phyloP scores from a whole-genome alignment of 2,113 vertebrate species.

The Plotosus lineatus region DNA sequence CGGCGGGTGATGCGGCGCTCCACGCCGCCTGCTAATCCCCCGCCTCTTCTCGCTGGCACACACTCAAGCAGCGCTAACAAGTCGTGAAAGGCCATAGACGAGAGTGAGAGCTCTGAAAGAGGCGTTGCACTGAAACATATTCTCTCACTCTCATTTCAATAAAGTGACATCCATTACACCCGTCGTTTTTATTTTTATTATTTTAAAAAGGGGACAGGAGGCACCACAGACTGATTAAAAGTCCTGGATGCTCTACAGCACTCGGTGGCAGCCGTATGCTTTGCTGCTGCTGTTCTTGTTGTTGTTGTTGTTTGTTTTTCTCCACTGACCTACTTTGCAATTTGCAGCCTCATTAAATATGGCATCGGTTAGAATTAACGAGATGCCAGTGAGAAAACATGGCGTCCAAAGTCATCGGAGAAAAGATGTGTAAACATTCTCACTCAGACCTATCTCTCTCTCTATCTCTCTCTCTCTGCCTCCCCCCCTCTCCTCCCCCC shows the following conservation, averaged over 20 bases:
- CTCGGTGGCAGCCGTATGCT: constrained; percentile 5
- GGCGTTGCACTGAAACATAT: neutral
- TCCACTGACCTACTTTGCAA: constrained; percentile 53
- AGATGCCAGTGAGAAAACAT: constrained; percentile 44
- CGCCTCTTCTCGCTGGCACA: constrained; percentile 30
- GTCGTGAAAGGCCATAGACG: constrained; percentile 31
- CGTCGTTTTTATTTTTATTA: neutral
- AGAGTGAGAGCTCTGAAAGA: constrained; percentile 34
- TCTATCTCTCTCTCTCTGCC: neutral
- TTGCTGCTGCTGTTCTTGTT: constrained; percentile 36
- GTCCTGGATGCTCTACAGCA: neutral
- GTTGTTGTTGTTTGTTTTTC: constrained; percentile 41
- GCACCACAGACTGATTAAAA: constrained; percentile 13
- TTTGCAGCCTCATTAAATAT: constrained; percentile 53
- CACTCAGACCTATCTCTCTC: neutral
- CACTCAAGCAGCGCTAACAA: constrained; percentile 25
- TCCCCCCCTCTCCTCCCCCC: constrained; percentile 14
- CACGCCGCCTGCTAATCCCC: constrained; percentile 24
- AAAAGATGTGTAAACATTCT: constrained; percentile 35
- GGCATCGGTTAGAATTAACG: constrained; percentile 45
- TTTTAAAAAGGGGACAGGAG: neutral
- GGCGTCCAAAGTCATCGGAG: constrained; percentile 34
- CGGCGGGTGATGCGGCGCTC: constrained; percentile 16
- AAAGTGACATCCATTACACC: neutral
- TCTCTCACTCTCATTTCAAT: neutral